Base-by-base conservation (phyloP, 2,797 vertebrate genomes). In the Amazona finschi region DNA sequence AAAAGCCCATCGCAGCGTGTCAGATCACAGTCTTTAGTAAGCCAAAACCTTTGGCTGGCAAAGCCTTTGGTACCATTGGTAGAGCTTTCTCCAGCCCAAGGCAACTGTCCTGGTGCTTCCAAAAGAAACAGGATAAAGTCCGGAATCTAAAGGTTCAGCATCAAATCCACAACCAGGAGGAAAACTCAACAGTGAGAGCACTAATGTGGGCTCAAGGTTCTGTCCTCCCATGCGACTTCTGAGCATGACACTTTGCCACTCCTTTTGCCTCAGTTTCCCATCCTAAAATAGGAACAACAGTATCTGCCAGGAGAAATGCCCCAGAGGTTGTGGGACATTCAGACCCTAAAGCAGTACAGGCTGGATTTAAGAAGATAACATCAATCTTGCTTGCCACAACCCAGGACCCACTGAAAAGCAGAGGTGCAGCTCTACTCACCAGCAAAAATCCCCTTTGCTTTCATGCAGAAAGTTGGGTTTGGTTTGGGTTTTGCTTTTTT, bases 131-230 rank as follows among this genome's bases (percentile, higher is more conserved):
- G 13, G 5, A 47, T 46, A 21, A 84, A 52, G 76, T 50, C 53
- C 28, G 50, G 24, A 85, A 67, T 25, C 28, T 43, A 53, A 39
- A 80, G 39, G 21, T 62, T 69, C 31, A 25, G 47, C 18, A 66
- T 49, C 19, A 33, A 83, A 79, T 18, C 27, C 13, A 27, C 12
- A 8, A 22, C 41, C 43, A 57, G 65, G 70, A 58, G 96, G 96
- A 97, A 84, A 96, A 96, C 91, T 71, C 94, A 93, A 93, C 97
- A 95, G 97, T 28, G 38, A 62, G 11, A 44, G 17, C 14, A 25
- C 22, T 88, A 44, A 55, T 39, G 12, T 66, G 38, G 64, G 27
- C 44, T 80, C 43, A 62, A 39, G 36, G 21, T 30, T 71, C n/a
- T 28, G 24, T 55, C 64, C 6, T 65, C 2, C 47, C 94, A 94